A percentile compares a stretch with the other conserved stretches of the same genome.
These are phyloP conservation scores for Halcyon smyrnensis DNA, from an alignment of 2,797 vertebrate species.

Conservation along the genomic window DNA sequence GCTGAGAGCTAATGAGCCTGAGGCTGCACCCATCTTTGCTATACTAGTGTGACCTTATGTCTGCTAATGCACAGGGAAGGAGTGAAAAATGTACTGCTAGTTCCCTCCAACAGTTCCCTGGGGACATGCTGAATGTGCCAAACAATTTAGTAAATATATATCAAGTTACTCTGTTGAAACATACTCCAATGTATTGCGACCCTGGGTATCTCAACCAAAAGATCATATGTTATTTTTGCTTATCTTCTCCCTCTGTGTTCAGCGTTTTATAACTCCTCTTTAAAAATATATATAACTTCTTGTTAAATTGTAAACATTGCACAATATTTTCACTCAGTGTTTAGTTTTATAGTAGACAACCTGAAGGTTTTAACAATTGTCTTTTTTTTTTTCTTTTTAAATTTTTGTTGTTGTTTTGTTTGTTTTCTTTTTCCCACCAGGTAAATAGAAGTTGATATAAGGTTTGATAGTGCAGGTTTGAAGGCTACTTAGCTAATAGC, in stretches of 20 bases:
- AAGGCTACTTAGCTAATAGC: not conserved
- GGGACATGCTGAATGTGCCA: constrained; percentile 73
- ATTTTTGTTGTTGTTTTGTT: no score
- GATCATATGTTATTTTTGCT: constrained; percentile 53
- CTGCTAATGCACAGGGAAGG: constrained; percentile 79
- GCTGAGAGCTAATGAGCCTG: constrained; percentile 84
- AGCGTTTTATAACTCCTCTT: not conserved
- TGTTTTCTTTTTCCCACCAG: not conserved
- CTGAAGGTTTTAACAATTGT: not conserved
- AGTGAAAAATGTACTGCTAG: constrained; percentile 75
- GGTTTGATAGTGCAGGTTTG: not conserved
- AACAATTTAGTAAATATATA: constrained; percentile 83
- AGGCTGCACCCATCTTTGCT: constrained; percentile 80
- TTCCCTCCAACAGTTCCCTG: constrained; percentile 72
- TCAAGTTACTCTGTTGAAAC: constrained; percentile 75
- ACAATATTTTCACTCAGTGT: not conserved
- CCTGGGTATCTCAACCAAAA: constrained; percentile 68
- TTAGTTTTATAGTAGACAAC: not conserved
- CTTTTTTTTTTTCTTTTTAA: not conserved
- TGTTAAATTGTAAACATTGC: constrained; percentile 12
- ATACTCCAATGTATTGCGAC: constrained; percentile 59
- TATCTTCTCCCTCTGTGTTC: not conserved
- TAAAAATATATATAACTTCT: not conserved
- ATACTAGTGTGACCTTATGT: constrained; percentile 81
- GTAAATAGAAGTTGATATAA: not conserved